These are phyloP conservation scores for Climacteris rufus DNA, from an alignment of 2,113 vertebrate genomes.

Conservation along the genomic window DNA sequence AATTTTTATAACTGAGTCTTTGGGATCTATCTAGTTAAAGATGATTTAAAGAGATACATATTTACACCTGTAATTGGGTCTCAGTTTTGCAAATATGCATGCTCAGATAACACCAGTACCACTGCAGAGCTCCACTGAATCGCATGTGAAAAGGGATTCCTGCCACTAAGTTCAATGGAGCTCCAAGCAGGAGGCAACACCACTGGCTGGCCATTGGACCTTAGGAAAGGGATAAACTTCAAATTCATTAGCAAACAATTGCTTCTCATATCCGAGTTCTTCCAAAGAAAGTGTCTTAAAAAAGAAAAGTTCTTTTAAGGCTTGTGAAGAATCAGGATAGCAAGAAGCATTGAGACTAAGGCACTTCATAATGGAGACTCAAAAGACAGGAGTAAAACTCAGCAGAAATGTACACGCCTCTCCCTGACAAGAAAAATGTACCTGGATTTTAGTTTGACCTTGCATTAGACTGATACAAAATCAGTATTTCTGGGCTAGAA, in stretches of 20 bases:
- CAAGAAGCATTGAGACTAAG: background rate
- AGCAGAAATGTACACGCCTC: background rate
- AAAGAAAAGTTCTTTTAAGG: background rate
- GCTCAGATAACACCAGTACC: background rate
- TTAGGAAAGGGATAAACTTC: background rate
- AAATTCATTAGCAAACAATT: background rate
- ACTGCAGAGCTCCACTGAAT: background rate
- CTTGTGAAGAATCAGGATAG: background rate
- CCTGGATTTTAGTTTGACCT: background rate
- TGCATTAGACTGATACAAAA: background rate
- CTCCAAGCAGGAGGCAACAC: background rate
- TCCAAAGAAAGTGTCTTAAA: background rate
- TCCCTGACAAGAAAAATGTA: background rate
- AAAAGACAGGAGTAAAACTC: background rate
- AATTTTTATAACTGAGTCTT: background rate
- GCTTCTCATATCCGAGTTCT: background rate
- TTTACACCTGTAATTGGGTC: background rate
- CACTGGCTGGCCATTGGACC: background rate
- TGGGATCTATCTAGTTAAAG: background rate
- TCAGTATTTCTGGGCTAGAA: background rate
- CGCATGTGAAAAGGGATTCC: background rate
- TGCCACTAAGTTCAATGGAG: background rate
- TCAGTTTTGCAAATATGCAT: background rate
- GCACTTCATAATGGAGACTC: background rate
- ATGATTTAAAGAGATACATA: background rate